Conservation (phyloP, 1,140 invertebrate species). For the Panagrolaimus sp. region DNA sequence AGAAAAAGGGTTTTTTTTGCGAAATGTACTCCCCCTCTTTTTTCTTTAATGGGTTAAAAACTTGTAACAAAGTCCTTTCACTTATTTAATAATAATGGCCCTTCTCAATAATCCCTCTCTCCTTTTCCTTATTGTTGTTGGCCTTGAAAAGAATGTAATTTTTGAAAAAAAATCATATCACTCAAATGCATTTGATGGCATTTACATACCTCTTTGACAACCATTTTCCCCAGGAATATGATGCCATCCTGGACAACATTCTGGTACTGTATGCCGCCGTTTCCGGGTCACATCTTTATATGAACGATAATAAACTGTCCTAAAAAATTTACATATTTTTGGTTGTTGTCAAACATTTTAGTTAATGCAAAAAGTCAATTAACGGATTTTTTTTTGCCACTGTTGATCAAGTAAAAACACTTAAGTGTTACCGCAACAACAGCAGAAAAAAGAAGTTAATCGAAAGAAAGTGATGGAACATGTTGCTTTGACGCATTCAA, state of each 20-base stretch:
- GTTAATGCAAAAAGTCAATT: neutral
- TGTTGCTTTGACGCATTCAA: neutral
- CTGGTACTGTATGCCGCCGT: slow-evolving; percentile 57
- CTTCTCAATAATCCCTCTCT: too few species aligned
- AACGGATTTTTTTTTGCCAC: neutral
- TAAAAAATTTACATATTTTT: slow-evolving; percentile 47
- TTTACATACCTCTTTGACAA: slow-evolving; percentile 56
- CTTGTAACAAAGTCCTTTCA: too few species aligned
- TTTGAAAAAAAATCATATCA: too few species aligned
- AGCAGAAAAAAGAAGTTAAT: neutral
- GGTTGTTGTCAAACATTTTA: slow-evolving; percentile 4
- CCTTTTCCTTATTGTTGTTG: too few species aligned
- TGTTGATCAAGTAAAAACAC: slow-evolving; percentile 1
- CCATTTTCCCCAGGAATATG: slow-evolving; percentile 59
- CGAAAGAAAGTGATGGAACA: too few species aligned
- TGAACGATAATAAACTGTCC: slow-evolving; percentile 62
- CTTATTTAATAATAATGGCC: too few species aligned
- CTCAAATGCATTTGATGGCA: neutral
- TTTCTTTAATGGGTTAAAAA: too few species aligned
- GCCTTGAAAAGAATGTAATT: too few species aligned
- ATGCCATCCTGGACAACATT: slow-evolving; percentile 63
- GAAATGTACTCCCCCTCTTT: too few species aligned
- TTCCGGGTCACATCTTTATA: slow-evolving; percentile 60
- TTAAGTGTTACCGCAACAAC: neutral
- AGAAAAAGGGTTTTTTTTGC: too few species aligned